A percentile compares a stretch with the other conserved stretches of the same genome.
These are phyloP conservation scores for Julus scandinavius DNA, from an alignment of 2,888 invertebrate genomes.

Conservation along the genomic window DNA sequence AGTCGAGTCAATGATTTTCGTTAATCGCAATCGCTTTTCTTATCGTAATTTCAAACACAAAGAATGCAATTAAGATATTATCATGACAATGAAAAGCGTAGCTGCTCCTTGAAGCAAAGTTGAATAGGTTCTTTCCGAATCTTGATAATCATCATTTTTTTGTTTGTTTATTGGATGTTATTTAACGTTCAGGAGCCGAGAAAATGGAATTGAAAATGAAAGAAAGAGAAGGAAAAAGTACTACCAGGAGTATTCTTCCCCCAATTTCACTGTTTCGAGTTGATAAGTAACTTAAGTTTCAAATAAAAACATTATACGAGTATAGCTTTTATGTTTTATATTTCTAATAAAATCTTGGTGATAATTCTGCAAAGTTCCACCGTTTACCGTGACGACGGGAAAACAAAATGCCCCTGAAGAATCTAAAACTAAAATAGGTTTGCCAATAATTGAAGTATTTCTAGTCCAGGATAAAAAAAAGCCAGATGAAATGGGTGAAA, in stretches of 20 bases:
- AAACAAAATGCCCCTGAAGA: not conserved
- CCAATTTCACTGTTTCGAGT: not conserved
- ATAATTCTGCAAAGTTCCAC: not conserved
- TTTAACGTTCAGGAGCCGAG: no score
- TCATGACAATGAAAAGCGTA: not conserved
- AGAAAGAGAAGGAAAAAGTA: not conserved
- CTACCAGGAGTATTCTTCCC: not conserved
- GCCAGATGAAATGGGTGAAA: conserved; percentile 7
- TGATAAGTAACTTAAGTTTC: not conserved
- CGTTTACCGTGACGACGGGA: not conserved
- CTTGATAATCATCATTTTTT: not conserved
- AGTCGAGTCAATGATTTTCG: not conserved
- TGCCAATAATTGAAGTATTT: conserved; percentile 18
- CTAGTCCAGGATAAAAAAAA: not conserved
- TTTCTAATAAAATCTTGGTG: conserved; percentile 18
- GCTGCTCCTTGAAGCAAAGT: not conserved
- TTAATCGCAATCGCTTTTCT: not conserved
- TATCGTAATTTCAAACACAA: not conserved
- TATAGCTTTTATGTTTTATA: not conserved
- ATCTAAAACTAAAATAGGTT: not conserved
- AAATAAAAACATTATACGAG: not conserved
- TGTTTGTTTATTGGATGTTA: no score
- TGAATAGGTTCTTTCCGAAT: not conserved
- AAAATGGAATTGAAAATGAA: no score
- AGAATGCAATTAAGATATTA: not conserved